Evolutionary conservation across 2,113 vertebrate species (phyloP), one percentile per base, ranked within the genome.

Genomic region (Phrynocephalus versicolor): DNA sequence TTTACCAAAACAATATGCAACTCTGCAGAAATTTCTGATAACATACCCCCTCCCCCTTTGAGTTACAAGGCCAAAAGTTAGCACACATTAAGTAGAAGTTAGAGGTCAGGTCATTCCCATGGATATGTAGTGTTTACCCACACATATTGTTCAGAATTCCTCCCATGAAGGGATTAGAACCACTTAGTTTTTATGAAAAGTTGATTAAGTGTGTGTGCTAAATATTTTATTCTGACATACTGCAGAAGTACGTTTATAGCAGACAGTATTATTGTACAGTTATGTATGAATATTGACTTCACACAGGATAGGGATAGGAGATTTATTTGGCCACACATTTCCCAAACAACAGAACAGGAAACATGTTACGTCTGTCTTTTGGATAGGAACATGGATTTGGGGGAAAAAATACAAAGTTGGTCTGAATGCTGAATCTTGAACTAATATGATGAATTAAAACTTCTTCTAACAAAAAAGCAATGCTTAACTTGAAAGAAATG

Each of bases 181-280:
- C 89, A 72, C 79, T 72, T 81, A 91, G 87, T 74, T 88, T 85
- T 70, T 88, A 62, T 91, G 91, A 74, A 76, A 87, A 37, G 70
- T 21, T 41, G 27, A 41, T 4, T 67, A n/a, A 67, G 30, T 30
- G 30, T n/a, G 30, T 27, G 30, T 62, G 23, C 23, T 62, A 62
- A 62, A 67, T 91, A 91, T 71, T 74, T 37, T 30, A 65, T 55
- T 51, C 18, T 19, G 37, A 58, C 55, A 41, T 41, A 79, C 19
- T 33, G 65, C 39, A 15, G 35, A 78, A 72, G 51, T 33, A 27
- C 21, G 15, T 62, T n/a, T 73, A 14, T 23, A 74, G 18, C 71
- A 27, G 30, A n/a, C 15, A 35, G 30, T 25, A 14, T 55, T 62
- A n/a, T 5, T 14, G 58, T 70, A 45, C n/a, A 45, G 10, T 85